These are phyloP conservation scores for Hedychridium roseum DNA, from an alignment of 2,888 invertebrate species.

Conservation along the genomic window DNA sequence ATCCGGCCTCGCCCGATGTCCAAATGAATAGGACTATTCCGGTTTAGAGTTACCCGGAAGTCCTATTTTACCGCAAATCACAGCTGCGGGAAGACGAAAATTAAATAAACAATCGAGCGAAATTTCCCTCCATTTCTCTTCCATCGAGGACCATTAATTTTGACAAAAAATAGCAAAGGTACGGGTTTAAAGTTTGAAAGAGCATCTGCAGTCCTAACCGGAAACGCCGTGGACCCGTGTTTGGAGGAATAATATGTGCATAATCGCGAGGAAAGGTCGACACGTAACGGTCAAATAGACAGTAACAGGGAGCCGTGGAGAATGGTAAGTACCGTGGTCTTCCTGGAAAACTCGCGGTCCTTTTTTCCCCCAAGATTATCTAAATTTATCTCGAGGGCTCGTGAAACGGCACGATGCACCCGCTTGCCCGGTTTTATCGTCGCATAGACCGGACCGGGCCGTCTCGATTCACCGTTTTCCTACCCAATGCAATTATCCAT, in stretches of 20 bases:
- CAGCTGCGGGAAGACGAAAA: too few species aligned
- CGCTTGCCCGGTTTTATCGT: too few species aligned
- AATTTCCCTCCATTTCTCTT: neutral
- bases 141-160: neutral
- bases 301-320: neutral
- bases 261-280: neutral
- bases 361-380: slow-evolving; percentile 35
- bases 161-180: neutral
- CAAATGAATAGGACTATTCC: too few species aligned
- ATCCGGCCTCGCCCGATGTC: too few species aligned
- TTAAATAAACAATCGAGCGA: too few species aligned
- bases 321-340: slow-evolving; percentile 21
- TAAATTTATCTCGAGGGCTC: slow-evolving; percentile 35
- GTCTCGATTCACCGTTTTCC: too few species aligned
- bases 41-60: neutral
- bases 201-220: too few species aligned
- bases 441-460: too few species aligned
- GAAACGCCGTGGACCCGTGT: neutral
- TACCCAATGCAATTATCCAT: too few species aligned
- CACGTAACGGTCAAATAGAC: neutral
- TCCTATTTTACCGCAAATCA: too few species aligned
- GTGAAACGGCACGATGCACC: slow-evolving; percentile 20
- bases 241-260: neutral
- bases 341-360: slow-evolving; percentile 31
- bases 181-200: neutral